These are phyloP conservation scores for Neoaliturus tenellus DNA, from an alignment of 2,888 invertebrate species.

Conservation along the genomic window DNA sequence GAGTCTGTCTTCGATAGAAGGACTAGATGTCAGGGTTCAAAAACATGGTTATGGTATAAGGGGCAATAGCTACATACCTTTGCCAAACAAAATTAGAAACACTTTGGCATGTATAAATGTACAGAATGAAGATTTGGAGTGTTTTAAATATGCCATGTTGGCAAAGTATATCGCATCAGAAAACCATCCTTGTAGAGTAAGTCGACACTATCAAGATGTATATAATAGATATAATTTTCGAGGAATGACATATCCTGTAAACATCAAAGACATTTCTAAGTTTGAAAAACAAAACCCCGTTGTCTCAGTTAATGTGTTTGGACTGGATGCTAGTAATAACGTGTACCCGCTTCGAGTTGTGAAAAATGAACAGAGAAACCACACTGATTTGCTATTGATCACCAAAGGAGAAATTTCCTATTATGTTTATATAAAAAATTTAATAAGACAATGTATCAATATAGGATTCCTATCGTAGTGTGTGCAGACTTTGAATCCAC, in stretches of 20 bases:
- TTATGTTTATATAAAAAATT: slow-evolving; percentile 20
- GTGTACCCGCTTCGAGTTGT: neutral
- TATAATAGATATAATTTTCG: neutral
- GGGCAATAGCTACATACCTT: slow-evolving; percentile 6
- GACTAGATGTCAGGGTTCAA: slow-evolving; percentile 62
- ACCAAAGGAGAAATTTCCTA: neutral
- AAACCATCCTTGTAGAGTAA: slow-evolving; percentile 56
- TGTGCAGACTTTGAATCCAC: slow-evolving; percentile 30
- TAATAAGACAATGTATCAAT: neutral
- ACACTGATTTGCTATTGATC: slow-evolving; percentile 9
- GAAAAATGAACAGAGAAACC: neutral
- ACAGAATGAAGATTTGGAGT: neutral
- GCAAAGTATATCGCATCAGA: slow-evolving; percentile 64
- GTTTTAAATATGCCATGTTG: slow-evolving; percentile 38
- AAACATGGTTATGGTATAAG: slow-evolving; percentile 19
- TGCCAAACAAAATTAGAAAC: neutral
- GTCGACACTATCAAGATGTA: neutral
- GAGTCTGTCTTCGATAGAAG: neutral
- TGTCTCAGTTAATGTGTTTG: neutral
- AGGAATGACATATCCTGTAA: neutral
- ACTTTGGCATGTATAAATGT: slow-evolving; percentile 18
- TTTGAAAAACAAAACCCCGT: slow-evolving; percentile 9
- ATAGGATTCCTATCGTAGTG: slow-evolving; percentile 8
- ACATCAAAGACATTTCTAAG: neutral
- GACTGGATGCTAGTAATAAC: neutral